Evolutionary conservation across 2,113 vertebrate species (phyloP).

Genomic region (Hydropotes inermis): DNA sequence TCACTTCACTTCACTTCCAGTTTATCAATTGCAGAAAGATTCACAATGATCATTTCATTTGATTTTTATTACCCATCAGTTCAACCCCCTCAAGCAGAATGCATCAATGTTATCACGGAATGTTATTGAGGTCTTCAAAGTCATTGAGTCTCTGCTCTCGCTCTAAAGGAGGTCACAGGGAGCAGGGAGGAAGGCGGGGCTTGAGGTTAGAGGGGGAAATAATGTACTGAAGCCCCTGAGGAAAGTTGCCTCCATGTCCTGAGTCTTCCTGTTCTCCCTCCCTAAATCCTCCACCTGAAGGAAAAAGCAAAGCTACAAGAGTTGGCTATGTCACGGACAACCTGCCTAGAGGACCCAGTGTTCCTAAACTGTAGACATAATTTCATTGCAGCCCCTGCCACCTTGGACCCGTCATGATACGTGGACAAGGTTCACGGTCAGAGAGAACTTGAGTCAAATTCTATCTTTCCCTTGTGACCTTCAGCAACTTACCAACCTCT

Average conservation of each 20-base stretch:
- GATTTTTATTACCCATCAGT: not conserved
- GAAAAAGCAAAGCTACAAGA: not conserved
- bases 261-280: not conserved
- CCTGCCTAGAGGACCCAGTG: not conserved
- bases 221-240: not conserved
- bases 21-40: not conserved
- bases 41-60: not conserved
- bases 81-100: not conserved
- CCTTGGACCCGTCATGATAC: not conserved
- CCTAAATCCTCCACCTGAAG: not conserved
- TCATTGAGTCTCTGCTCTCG: rapidly evolving
- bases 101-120: too few relatives aligned
- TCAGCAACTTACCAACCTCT: too few relatives aligned
- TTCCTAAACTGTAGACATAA: not conserved
- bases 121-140: not conserved
- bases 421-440: rapidly evolving
- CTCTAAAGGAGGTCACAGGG: not conserved
- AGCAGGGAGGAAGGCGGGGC: not conserved
- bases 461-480: not conserved
- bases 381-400: too few relatives aligned
- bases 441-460: not conserved
- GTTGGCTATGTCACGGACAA: not conserved
- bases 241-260: not conserved
- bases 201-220: not conserved
- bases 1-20: not conserved